Percentiles rank a stretch among this genome's conserved stretches.
Conservation (phyloP, 2,797 vertebrate genomes). For the Alosa sapidissima region DNA sequence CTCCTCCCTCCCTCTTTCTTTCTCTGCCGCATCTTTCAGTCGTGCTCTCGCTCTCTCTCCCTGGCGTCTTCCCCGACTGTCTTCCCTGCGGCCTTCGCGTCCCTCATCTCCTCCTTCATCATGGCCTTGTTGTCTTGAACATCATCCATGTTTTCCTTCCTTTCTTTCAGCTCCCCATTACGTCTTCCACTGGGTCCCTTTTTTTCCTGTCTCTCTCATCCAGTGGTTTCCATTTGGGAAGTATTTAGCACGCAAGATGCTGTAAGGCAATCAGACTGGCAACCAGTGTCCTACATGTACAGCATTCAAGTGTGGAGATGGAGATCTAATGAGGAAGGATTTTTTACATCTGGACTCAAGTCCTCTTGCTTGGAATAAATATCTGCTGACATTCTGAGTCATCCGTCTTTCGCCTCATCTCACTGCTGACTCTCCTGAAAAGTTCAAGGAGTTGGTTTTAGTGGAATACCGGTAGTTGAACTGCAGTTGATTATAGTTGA, state of each 20-base stretch:
- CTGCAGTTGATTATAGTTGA: not conserved
- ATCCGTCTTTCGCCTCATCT: not conserved
- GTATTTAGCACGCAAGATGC: not conserved
- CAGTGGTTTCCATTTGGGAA: constrained; percentile 5
- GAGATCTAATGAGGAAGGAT: not conserved
- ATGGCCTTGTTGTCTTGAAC: constrained; percentile 18
- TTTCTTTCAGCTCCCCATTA: constrained; percentile 21
- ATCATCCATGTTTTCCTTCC: constrained; percentile 11
- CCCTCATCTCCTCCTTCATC: constrained; percentile 15
- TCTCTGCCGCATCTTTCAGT: not conserved
- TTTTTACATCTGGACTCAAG: constrained; percentile 1
- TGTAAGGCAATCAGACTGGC: not conserved
- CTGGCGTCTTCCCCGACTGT: not conserved
- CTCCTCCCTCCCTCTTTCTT: not conserved
- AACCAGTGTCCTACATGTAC: not conserved
- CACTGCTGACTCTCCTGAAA: not conserved
- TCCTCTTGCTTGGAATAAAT: not conserved
- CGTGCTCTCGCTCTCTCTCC: constrained; percentile 1
- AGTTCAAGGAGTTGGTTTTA: not conserved
- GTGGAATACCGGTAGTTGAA: not conserved
- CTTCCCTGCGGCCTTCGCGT: not conserved
- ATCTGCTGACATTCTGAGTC: not conserved
- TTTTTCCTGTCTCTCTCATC: not conserved
- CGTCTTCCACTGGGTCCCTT: not conserved
- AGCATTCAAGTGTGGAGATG: not conserved